Percentiles rank a stretch among this genome's conserved stretches.
phyloP scores from a whole-genome alignment of 2,888 invertebrate genomes.

The Boloria euphrosyne region DNA sequence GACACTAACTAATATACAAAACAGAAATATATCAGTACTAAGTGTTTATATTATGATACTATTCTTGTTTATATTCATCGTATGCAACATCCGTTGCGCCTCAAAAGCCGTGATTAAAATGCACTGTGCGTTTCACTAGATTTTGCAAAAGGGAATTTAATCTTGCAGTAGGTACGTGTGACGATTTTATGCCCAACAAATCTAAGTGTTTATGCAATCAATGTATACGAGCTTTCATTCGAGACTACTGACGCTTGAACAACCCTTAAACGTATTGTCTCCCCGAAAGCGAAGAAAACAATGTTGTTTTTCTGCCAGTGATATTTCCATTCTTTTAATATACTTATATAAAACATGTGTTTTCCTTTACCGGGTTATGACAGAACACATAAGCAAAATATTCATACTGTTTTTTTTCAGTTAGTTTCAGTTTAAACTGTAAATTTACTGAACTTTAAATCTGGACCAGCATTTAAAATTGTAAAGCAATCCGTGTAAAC shows the following conservation, averaged over 20 bases:
- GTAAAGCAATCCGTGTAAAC: neutral
- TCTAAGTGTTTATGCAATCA: constrained; percentile 4
- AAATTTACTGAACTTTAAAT: too few species aligned
- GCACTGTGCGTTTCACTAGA: constrained; percentile 21
- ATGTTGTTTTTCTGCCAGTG: too few species aligned
- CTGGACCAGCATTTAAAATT: too few species aligned
- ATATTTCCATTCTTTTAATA: too few species aligned
- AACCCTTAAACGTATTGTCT: neutral
- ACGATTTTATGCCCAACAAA: constrained; percentile 18
- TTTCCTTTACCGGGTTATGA: too few species aligned
- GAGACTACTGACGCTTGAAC: neutral
- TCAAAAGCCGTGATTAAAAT: constrained; percentile 26
- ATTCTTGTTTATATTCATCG: constrained; percentile 34
- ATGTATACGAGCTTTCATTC: neutral
- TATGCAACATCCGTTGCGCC: constrained; percentile 35
- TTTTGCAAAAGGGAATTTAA: constrained; percentile 29
- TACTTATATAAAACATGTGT: too few species aligned
- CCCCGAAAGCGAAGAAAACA: too few species aligned
- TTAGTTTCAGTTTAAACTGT: too few species aligned
- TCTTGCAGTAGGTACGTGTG: constrained; percentile 22
- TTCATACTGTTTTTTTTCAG: too few species aligned
- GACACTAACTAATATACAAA: too few species aligned
- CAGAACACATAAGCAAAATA: too few species aligned
- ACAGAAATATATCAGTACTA: neutral
- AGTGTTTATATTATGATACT: constrained; percentile 10